These are phyloP conservation scores for Fragum whitleyi DNA, from an alignment of 2,888 invertebrate genomes.

Conservation along the genomic window DNA sequence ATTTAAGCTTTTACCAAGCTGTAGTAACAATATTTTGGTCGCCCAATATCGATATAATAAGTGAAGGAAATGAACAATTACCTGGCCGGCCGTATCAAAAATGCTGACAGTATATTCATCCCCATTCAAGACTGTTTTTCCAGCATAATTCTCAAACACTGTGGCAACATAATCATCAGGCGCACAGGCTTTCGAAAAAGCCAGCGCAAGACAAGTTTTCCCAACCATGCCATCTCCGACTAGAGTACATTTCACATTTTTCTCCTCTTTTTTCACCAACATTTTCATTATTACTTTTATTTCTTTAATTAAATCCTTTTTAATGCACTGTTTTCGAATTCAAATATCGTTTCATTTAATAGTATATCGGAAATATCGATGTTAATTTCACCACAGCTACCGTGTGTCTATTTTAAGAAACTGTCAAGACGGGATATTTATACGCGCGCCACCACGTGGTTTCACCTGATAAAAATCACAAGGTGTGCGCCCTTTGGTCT, in stretches of 20 bases:
- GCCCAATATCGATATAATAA: no score
- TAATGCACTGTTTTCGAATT: background rate
- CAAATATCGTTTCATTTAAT: background rate
- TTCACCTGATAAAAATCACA: conserved; percentile 18
- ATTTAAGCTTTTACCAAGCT: no score
- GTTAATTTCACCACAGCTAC: background rate
- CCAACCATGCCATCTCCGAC: conserved; percentile 79
- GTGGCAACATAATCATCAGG: conserved; percentile 70
- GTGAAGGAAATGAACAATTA: no score
- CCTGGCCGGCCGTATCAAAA: conserved; percentile 77
- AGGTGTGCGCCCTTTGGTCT: conserved; percentile 1
- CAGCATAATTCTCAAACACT: conserved; percentile 76
- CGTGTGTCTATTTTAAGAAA: background rate
- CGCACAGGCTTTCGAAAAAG: conserved; percentile 57
- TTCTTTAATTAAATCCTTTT: background rate
- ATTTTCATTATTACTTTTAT: conserved; percentile 22
- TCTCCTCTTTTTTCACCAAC: conserved; percentile 54
- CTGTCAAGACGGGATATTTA: background rate
- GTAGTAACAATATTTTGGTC: no score
- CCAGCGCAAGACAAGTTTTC: conserved; percentile 74
- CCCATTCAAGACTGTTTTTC: conserved; percentile 68
- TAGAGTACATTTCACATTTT: conserved; percentile 71
- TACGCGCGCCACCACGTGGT: conserved; percentile 2
- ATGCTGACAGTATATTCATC: conserved; percentile 77
- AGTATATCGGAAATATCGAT: background rate